Percentiles rank a stretch among this genome's conserved stretches.
Evolutionary conservation across 2,888 invertebrate species (phyloP).

Genomic region (Antitype chi): DNA sequence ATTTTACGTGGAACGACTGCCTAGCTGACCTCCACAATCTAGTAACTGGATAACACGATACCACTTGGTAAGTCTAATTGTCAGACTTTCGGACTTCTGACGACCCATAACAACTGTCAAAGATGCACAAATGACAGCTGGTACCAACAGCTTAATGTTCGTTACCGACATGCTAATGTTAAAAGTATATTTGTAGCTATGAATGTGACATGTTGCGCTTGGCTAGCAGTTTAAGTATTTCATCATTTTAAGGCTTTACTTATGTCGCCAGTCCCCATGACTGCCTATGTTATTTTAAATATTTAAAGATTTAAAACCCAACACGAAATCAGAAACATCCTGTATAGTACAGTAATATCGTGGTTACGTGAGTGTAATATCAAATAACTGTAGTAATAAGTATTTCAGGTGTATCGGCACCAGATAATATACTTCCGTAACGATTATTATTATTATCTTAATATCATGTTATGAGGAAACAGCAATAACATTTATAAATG

Average conservation of each 20-base stretch:
- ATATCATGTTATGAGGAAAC: not conserved
- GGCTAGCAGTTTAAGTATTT: not conserved
- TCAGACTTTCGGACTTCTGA: too few relatives aligned
- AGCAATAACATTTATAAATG: not conserved
- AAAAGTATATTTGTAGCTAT: not conserved
- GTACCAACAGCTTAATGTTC: not conserved
- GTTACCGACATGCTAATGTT: not conserved
- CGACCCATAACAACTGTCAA: too few relatives aligned
- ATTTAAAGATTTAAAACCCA: not conserved
- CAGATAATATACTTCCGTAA: slow-evolving; percentile 10
- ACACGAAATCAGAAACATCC: not conserved
- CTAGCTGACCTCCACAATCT: too few relatives aligned
- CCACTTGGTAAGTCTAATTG: too few relatives aligned
- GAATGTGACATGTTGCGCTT: not conserved
- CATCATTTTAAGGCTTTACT: not conserved
- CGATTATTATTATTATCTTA: slow-evolving; percentile 12
- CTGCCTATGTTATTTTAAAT: not conserved
- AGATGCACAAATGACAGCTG: too few relatives aligned
- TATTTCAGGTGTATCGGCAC: slow-evolving; percentile 3
- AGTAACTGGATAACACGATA: too few relatives aligned
- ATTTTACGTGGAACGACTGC: too few relatives aligned
- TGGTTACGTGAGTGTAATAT: slow-evolving; percentile 7
- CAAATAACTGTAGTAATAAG: slow-evolving; percentile 7
- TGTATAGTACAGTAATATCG: not conserved
- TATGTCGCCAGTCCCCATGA: not conserved